Evolutionary conservation across 2,113 vertebrate species (phyloP), one percentile per base, ranked within the genome.

Genomic region (Oncorhynchus nerka): DNA sequence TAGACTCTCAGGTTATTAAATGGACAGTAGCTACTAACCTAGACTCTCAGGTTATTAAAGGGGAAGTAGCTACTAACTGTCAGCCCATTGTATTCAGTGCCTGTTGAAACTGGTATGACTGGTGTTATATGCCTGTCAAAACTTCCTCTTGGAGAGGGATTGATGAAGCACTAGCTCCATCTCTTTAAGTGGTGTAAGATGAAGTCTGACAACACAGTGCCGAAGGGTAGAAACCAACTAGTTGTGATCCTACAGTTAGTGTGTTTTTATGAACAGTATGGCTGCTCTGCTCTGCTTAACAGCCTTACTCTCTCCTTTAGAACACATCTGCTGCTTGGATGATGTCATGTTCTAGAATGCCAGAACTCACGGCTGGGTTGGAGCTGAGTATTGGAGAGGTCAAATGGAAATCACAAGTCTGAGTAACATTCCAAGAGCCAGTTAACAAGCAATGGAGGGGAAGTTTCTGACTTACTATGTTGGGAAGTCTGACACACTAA

Each of bases 261-360:
- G 9, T 11, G 61, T 67, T 76, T 48, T 19, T 71, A 16, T n/a
- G 69, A 39, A 55, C 39, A 45, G 2, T 9, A 39, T 39, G 49
- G 5, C 16, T 57, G 51, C 16, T 39, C 22, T 66, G 15, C 49
- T 28, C 15, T 39, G 32, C 48, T 19, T 49, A 62, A 32, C 48
- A 73, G 64, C 77, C 22, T 70, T 80, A 79, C 57, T 39, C 34
- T 39, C 39, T 39, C 39, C 39, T 39, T 76, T 62, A 80, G 81
- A 83, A 78, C 73, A 82, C 64, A 39, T 39, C 39, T 39, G 39
- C 39, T 2, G 73, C 80, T 84, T 70, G 76, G 65, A 75, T 84
- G 70, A 78, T 57, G 61, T 74, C 78, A 75, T 74, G 4, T 24
- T 22, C 26, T 77, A 78, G 78, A 76, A 78, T 76, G 78, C 70